phyloP scores from a whole-genome alignment of 1,140 invertebrate genomes.

The Acyrthosiphon pisum region DNA sequence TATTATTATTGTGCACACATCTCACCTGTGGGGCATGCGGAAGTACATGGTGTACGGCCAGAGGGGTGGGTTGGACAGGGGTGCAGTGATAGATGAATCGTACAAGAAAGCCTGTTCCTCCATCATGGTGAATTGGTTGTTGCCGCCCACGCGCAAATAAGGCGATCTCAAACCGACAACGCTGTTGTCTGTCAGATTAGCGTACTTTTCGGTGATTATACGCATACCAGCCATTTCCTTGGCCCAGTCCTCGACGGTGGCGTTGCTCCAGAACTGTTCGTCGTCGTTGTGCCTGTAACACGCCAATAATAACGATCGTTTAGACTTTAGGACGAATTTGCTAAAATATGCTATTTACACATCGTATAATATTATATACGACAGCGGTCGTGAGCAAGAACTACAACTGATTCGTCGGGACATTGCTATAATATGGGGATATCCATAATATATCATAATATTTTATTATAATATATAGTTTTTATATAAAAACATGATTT shows the following conservation, averaged over 20 bases:
- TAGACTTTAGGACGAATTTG: neutral
- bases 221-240: constrained; percentile 97
- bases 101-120: constrained; percentile 95
- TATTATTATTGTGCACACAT: neutral
- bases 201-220: constrained; percentile 89
- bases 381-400: neutral
- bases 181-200: constrained; percentile 92
- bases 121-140: constrained; percentile 98
- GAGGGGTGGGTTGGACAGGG: constrained; percentile 88
- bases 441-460: too few relatives aligned
- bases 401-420: neutral
- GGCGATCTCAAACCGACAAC: constrained; percentile 93
- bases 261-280: constrained; percentile 93
- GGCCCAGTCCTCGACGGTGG: constrained; percentile 91
- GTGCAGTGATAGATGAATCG: constrained; percentile 93
- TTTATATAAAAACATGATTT: neutral
- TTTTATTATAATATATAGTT: too few relatives aligned
- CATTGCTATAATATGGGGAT: neutral
- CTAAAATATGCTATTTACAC: too few relatives aligned
- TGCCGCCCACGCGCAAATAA: constrained; percentile 90
- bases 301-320: neutral
- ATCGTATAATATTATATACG: neutral
- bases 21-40: constrained; percentile 88
- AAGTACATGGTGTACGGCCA: constrained; percentile 99
- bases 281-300: constrained; percentile 83